These are phyloP conservation scores for Aphelocoma coerulescens DNA, from an alignment of 2,113 vertebrate species.

Conservation along the genomic window DNA sequence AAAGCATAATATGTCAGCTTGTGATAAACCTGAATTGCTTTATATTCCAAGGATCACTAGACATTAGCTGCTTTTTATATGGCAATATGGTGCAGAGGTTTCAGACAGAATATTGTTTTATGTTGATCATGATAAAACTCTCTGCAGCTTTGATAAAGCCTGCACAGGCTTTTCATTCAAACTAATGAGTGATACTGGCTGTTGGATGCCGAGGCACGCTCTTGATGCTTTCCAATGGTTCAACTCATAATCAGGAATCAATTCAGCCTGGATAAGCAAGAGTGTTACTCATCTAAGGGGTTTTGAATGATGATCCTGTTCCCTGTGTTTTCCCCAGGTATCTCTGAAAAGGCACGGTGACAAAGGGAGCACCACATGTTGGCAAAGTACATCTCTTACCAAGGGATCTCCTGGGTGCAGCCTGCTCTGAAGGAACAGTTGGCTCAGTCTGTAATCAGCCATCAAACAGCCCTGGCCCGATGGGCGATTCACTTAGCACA, in stretches of 20 bases:
- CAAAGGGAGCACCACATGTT: slow-evolving; percentile 20
- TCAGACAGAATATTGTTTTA: slow-evolving; percentile 57
- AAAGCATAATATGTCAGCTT: slow-evolving; percentile 50
- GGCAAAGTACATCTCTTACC: neutral
- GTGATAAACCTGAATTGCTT: slow-evolving; percentile 45
- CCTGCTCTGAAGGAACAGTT: slow-evolving; percentile 21
- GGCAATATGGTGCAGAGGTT: slow-evolving; percentile 41
- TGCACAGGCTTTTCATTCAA: slow-evolving; percentile 36
- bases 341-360: neutral
- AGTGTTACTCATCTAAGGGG: neutral
- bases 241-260: neutral
- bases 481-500: neutral
- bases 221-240: slow-evolving; percentile 36
- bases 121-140: slow-evolving; percentile 52
- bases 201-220: slow-evolving; percentile 23
- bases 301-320: neutral
- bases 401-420: slow-evolving; percentile 3
- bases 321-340: neutral
- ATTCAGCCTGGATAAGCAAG: slow-evolving; percentile 23
- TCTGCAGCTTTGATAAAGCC: slow-evolving; percentile 53
- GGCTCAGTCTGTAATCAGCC: slow-evolving; percentile 37
- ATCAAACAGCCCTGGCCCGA: slow-evolving; percentile 32
- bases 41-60: slow-evolving; percentile 59
- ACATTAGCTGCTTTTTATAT: slow-evolving; percentile 55
- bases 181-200: slow-evolving; percentile 43